Percentiles rank a stretch among this genome's conserved stretches.
These are phyloP conservation scores for Anguilla anguilla DNA, from an alignment of 2,797 vertebrate genomes.

Conservation along the genomic window DNA sequence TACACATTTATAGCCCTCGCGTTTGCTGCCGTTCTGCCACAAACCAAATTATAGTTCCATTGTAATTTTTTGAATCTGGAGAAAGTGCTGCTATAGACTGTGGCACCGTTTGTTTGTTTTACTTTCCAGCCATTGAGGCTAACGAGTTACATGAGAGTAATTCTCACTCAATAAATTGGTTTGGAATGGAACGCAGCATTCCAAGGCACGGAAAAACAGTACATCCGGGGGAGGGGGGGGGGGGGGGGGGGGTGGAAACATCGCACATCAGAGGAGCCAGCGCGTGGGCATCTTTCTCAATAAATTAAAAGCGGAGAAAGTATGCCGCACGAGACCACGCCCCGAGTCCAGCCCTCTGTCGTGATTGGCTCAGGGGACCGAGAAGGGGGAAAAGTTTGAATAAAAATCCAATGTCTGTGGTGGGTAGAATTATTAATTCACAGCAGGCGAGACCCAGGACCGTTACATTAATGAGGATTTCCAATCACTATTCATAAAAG, in stretches of 20 bases:
- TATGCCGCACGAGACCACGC: conserved; percentile 62
- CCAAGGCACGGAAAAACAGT: conserved; percentile 16
- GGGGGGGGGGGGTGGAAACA: neutral
- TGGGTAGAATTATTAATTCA: conserved; percentile 39
- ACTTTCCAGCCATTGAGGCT: neutral
- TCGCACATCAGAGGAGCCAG: neutral
- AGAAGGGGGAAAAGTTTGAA: conserved; percentile 51
- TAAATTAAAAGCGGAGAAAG: conserved; percentile 18
- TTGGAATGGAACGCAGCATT: conserved; percentile 6
- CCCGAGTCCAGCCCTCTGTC: conserved; percentile 64
- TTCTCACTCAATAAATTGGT: conserved; percentile 24
- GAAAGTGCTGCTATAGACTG: neutral
- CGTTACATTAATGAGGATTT: neutral
- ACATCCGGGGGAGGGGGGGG: neutral
- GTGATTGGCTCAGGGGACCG: conserved; percentile 69
- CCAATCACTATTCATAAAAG: neutral
- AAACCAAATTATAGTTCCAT: neutral
- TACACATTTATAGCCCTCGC: neutral
- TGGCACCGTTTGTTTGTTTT: neutral
- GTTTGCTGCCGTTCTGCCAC: neutral
- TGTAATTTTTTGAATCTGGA: neutral
- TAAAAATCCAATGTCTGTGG: conserved; percentile 54
- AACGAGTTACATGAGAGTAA: conserved; percentile 9
- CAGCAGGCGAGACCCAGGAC: neutral
- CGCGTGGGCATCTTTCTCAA: conserved; percentile 40